Percentiles rank a stretch among this genome's conserved stretches.
Conservation (phyloP, 2,888 invertebrate genomes). For the Tenthredo mesomela region DNA sequence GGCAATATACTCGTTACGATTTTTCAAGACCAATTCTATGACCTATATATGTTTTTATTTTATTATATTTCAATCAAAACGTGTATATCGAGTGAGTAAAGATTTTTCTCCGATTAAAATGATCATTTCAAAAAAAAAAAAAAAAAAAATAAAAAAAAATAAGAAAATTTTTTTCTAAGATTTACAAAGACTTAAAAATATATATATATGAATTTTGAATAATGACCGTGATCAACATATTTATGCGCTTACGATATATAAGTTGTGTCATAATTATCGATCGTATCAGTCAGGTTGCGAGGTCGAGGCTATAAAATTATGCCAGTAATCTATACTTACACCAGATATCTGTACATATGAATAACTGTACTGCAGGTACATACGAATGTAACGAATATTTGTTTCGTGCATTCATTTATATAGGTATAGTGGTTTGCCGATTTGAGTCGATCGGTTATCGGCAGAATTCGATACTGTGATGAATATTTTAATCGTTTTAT, state of each 20-base stretch:
- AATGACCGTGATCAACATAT: not conserved
- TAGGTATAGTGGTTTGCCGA: not conserved
- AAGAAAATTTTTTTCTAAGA: too few species aligned
- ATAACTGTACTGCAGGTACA: not conserved
- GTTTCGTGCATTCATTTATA: too few species aligned
- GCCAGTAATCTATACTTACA: slow-evolving; percentile 16
- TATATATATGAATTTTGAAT: not conserved
- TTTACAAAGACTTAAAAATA: not conserved
- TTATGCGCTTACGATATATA: not conserved
- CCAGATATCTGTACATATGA: not conserved
- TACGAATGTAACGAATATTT: not conserved
- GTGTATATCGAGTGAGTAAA: not conserved
- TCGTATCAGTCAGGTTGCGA: slow-evolving; percentile 17
- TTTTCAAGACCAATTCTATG: not conserved
- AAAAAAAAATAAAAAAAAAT: too few species aligned
- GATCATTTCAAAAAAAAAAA: not conserved
- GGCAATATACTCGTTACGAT: not conserved
- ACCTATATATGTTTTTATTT: too few species aligned
- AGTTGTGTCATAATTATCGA: slow-evolving; percentile 37
- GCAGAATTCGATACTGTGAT: not conserved
- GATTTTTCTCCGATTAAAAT: not conserved
- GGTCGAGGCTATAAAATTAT: slow-evolving; percentile 35
- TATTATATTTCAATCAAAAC: too few species aligned
- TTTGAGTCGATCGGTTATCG: not conserved
- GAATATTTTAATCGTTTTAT: not conserved